A percentile compares a stretch with the other conserved stretches of the same genome.
phyloP scores from a whole-genome alignment of 2,888 invertebrate species.

The Sturmia bella region DNA sequence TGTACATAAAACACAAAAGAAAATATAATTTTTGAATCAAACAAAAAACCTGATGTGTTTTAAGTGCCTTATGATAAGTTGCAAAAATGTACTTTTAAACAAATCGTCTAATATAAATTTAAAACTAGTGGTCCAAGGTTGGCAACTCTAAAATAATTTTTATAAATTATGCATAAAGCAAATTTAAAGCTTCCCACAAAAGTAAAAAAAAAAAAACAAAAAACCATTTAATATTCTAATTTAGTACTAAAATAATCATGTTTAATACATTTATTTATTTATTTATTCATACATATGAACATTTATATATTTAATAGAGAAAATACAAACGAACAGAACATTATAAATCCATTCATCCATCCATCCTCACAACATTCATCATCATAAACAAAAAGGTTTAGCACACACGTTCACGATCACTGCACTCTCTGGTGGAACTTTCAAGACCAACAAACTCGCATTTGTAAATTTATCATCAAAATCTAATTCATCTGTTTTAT shows the following conservation, averaged over 20 bases:
- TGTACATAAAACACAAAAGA: too few relatives aligned
- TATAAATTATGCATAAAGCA: too few relatives aligned
- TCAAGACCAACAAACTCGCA: slow-evolving; percentile 39
- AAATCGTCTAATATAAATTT: too few relatives aligned
- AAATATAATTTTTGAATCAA: too few relatives aligned
- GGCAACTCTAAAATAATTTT: too few relatives aligned
- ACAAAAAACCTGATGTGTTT: background rate
- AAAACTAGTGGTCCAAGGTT: too few relatives aligned
- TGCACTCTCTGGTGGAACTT: slow-evolving; percentile 39
- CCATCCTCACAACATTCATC: slow-evolving; percentile 48
- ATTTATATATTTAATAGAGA: background rate
- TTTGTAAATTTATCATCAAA: slow-evolving; percentile 60
- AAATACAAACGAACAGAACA: background rate
- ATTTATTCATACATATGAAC: background rate
- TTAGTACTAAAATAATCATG: slow-evolving; percentile 8
- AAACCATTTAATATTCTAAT: background rate
- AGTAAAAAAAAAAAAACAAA: background rate
- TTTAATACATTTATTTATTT: background rate
- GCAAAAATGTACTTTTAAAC: background rate
- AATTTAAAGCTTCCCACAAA: background rate
- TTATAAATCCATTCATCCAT: background rate
- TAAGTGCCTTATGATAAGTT: background rate
- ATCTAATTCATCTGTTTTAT: slow-evolving; percentile 42
- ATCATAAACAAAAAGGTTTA: slow-evolving; percentile 4
- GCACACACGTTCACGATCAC: slow-evolving; percentile 14